phyloP scores from a whole-genome alignment of 2,113 vertebrate species.

The Smithornis capensis region DNA sequence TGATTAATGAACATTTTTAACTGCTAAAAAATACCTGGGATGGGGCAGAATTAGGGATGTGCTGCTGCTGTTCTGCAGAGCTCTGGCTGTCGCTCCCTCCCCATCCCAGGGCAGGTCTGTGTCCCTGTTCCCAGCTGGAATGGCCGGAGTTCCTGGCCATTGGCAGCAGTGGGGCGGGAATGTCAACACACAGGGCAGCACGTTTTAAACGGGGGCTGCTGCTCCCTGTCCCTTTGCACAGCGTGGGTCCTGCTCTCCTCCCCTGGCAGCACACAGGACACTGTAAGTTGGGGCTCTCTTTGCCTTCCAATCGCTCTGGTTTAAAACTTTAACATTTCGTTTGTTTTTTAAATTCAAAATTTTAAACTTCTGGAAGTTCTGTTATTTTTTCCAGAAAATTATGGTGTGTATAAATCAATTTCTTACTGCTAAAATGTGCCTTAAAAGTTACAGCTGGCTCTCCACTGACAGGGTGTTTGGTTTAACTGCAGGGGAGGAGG shows the following conservation, averaged over 20 bases:
- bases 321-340: background rate
- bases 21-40: background rate
- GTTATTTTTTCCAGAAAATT: background rate
- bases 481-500: background rate
- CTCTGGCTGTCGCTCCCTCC: background rate
- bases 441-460: background rate
- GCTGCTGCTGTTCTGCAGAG: background rate
- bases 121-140: background rate
- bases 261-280: background rate
- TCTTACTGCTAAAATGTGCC: background rate
- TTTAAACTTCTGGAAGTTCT: background rate
- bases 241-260: background rate
- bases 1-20: background rate
- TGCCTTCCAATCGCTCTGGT: background rate
- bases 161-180: constrained; percentile 6
- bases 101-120: background rate
- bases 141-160: background rate
- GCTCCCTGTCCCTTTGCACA: background rate
- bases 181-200: background rate
- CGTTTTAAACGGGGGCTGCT: constrained; percentile 1
- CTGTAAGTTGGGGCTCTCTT: constrained; percentile 26
- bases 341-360: background rate
- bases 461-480: background rate
- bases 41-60: background rate
- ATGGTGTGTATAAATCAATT: background rate